Evolutionary conservation across 2,797 vertebrate species (phyloP), one percentile per base, ranked within the genome.

Genomic region (Catharus ustulatus): DNA sequence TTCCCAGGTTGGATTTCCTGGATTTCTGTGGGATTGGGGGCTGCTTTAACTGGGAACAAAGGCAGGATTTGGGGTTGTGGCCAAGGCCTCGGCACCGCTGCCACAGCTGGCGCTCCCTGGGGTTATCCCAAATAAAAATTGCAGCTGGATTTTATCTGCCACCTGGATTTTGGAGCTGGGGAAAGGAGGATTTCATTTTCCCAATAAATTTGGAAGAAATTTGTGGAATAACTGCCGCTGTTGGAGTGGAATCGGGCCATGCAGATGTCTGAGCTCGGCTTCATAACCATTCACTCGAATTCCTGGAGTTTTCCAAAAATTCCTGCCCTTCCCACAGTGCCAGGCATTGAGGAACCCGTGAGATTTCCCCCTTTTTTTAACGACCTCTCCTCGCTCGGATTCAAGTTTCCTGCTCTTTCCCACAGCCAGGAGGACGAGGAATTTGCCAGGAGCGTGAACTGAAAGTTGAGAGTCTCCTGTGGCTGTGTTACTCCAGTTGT

Each of bases 331-430:
- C 32, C 76, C 36, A 32, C 48, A 1, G 52, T 64, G 72, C 84
- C 88, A 68, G 69, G 89, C 78, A 22, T 52, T 30, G 62, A 17
- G 59, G 89, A 89, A 61, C 38, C 84, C 62, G 5, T 86, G 96
- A 63, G 96, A 42, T 69, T 45, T 24, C 34, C 30, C 17, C 27
- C 16, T 43, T 36, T 58, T 49, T 49, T 10, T 34, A 73, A 71
- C n/a, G 57, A 11, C 23, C 88, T 69, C 66, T 81, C 92, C 93
- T 78, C 55, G 21, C 90, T 76, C 27, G 92, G 95, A 38, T 87
- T 96, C 95, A 29, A 22, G 67, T 96, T 96, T 95, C 94, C 78
- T 84, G 84, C 87, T 66, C 75, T 79, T 95, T 96, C 96, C 95
- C 95, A 96, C 90, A 93, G 89, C 75, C 59, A 4, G 79, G 58